These are phyloP conservation scores for Proales similis DNA, from an alignment of 1,140 invertebrate species.

Conservation along the genomic window DNA sequence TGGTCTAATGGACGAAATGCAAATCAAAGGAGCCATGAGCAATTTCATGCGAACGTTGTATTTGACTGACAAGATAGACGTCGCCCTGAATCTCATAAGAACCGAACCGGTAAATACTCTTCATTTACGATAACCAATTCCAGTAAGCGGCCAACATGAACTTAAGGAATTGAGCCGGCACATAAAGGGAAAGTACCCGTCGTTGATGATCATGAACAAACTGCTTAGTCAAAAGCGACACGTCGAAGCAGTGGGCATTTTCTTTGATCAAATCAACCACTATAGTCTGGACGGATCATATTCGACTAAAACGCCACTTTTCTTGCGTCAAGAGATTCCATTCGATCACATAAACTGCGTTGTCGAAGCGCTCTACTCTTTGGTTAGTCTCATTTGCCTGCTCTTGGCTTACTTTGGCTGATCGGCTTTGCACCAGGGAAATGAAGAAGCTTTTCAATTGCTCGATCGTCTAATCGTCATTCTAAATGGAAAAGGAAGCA, in stretches of 20 bases:
- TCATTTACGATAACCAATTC: no score
- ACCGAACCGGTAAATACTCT: no score
- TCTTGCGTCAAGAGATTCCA: slow-evolving; percentile 22
- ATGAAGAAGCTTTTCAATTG: background rate
- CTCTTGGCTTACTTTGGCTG: background rate
- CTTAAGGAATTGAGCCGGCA: background rate
- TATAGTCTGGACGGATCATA: slow-evolving; percentile 10
- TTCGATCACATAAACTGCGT: slow-evolving; percentile 34
- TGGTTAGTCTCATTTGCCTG: background rate
- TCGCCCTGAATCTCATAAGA: no score
- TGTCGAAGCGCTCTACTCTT: background rate
- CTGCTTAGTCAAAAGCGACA: slow-evolving; percentile 1
- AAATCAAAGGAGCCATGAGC: no score
- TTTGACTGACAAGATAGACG: no score
- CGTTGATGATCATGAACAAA: slow-evolving; percentile 27
- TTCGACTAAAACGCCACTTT: slow-evolving; percentile 5
- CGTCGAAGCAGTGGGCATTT: slow-evolving; percentile 2
- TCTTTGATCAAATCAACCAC: slow-evolving; percentile 2
- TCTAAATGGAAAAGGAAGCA: slow-evolving; percentile 14
- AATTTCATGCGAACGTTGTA: no score
- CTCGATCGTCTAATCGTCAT: slow-evolving; percentile 6
- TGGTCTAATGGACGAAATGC: no score
- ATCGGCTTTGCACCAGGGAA: background rate
- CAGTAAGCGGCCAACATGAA: no score
- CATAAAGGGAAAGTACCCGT: slow-evolving; percentile 8